These are phyloP conservation scores for Eulithis testata DNA, from an alignment of 2,888 invertebrate genomes.

Conservation along the genomic window DNA sequence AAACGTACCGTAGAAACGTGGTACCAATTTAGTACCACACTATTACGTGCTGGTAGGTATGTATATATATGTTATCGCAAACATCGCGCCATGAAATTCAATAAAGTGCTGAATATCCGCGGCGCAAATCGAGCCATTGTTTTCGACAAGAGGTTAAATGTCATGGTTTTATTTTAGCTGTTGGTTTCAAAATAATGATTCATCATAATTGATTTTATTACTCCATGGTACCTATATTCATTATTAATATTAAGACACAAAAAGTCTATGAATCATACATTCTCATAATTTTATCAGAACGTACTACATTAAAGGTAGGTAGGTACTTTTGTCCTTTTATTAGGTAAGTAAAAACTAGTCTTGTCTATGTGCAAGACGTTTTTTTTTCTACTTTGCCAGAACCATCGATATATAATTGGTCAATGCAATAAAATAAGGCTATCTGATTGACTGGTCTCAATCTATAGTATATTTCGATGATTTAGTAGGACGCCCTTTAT, in stretches of 20 bases:
- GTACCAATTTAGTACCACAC: not conserved
- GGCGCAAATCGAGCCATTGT: slow-evolving; percentile 39
- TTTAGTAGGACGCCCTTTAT: too few relatives aligned
- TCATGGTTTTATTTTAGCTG: slow-evolving; percentile 26
- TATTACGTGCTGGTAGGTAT: not conserved
- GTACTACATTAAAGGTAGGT: too few relatives aligned
- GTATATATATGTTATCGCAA: slow-evolving; percentile 21
- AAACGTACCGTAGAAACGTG: not conserved
- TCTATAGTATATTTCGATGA: too few relatives aligned
- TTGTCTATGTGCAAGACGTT: not conserved
- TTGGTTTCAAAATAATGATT: slow-evolving; percentile 28
- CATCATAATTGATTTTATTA: slow-evolving; percentile 6
- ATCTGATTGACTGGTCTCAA: too few relatives aligned
- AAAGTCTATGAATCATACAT: too few relatives aligned
- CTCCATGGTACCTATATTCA: too few relatives aligned
- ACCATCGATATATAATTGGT: too few relatives aligned
- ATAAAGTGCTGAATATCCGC: slow-evolving; percentile 35
- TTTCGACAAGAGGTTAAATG: slow-evolving; percentile 27
- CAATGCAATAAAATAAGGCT: too few relatives aligned
- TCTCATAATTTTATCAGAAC: too few relatives aligned
- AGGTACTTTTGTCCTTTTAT: too few relatives aligned
- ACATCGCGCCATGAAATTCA: slow-evolving; percentile 30
- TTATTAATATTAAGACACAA: too few relatives aligned
- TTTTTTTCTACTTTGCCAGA: not conserved
- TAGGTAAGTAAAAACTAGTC: not conserved